Evolutionary conservation across 2,113 vertebrate genomes (phyloP), one percentile per base, ranked within the genome.

Genomic region (Rhodinocichla rosea): DNA sequence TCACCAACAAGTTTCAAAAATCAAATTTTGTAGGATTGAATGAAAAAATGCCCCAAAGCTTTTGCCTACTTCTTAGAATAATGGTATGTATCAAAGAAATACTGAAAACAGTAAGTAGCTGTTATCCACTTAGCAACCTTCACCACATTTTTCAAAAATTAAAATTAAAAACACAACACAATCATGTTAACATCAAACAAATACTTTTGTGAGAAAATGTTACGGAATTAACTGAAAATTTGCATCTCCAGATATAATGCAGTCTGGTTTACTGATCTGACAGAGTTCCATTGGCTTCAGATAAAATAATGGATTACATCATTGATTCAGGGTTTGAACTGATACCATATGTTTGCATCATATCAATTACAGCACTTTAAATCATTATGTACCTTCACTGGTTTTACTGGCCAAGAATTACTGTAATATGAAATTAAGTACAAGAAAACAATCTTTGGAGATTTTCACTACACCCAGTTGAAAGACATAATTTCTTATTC

Each of bases 281-380:
- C 18, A 60, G 62, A 89, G 75, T 65, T 78, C 67, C 59, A 45
- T 26, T 73, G 27, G 33, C 56, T 88, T 87, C 35, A 62, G 53
- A 56, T 85, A 75, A 89, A 87, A 53, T 17, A 82, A 28, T 45
- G 50, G 44, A 88, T 90, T 63, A 28, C 22, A 44, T 80, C 14
- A 64, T 2, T 30, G 50, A 50, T 53, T 85, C 39, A 62, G 42
- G 39, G 23, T 87, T 87, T 92, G 55, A 95, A 76, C 32, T 79
- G 33, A 22, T 44, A 77, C 64, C 35, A 4, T 56, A 33, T 49
- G 19, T 94, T 93, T 83, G 57, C 50, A 57, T 85, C 79, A 22
- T 91, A 94, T 52, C 94, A 81, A 17, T 74, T 83, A 49, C 37
- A 92, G 74, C 79, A 90, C 87, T 96, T 97, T 85, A 93, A 87